A percentile compares a stretch with the other conserved stretches of the same genome.
Evolutionary conservation across 1,140 invertebrate species (phyloP).

Genomic region (Littorina saxatilis): DNA sequence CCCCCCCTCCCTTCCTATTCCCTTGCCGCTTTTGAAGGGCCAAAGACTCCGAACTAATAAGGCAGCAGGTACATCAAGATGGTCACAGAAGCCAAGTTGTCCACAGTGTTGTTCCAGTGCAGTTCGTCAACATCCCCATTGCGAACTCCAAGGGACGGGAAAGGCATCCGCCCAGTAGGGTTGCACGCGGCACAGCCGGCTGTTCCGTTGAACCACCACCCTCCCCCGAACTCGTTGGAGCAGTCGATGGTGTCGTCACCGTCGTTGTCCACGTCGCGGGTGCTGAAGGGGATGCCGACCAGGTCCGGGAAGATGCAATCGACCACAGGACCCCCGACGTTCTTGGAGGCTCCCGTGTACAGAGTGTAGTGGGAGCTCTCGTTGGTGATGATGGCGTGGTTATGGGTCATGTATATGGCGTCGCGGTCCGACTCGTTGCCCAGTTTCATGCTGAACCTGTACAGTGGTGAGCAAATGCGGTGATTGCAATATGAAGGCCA

Average conservation of each 20-base stretch:
- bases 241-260: not conserved
- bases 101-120: conserved; percentile 6
- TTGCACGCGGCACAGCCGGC: conserved; percentile 18
- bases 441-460: not conserved
- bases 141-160: not conserved
- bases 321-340: not conserved
- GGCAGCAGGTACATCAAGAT: conserved; percentile 18
- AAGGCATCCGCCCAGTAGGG: not conserved
- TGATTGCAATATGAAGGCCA: no score
- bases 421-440: not conserved
- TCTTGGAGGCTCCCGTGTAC: not conserved
- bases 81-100: not conserved
- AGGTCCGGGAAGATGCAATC: conserved; percentile 25
- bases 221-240: not conserved
- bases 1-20: no score
- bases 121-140: not conserved
- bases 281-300: conserved; percentile 25
- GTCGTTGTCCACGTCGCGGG: conserved; percentile 22
- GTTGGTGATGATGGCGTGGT: not conserved
- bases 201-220: conserved; percentile 30
- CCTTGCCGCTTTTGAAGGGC: no score
- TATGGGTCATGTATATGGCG: not conserved
- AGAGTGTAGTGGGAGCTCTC: not conserved
- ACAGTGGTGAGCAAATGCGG: not conserved
- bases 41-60: no score